A percentile compares a stretch with the other conserved stretches of the same genome.
Conservation (phyloP, 2,888 invertebrate genomes). For the Diarsia rubi region DNA sequence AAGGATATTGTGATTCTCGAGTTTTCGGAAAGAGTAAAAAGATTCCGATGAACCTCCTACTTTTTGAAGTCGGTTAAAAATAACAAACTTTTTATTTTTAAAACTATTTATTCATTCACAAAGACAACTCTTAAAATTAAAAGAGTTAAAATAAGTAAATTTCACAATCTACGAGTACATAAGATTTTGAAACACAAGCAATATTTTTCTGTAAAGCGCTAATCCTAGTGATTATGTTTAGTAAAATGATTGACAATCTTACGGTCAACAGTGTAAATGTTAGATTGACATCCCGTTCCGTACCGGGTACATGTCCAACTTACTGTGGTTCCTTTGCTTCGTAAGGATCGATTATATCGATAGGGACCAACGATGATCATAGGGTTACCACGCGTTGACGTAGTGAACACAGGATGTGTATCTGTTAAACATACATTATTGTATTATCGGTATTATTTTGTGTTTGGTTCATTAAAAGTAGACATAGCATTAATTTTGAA, state of each 20-base stretch:
- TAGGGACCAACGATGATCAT: conserved; percentile 46
- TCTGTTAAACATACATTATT: conserved; percentile 8
- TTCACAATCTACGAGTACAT: too few species aligned
- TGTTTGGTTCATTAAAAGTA: background rate
- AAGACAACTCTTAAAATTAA: background rate
- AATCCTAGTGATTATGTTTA: conserved; percentile 35
- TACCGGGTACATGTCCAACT: conserved; percentile 61
- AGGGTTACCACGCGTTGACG: conserved; percentile 42
- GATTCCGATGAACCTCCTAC: too few species aligned
- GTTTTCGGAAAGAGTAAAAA: background rate
- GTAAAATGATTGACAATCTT: conserved; percentile 30
- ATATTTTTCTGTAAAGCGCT: background rate
- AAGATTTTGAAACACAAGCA: background rate
- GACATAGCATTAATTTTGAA: background rate
- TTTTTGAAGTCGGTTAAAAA: too few species aligned
- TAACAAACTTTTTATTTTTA: background rate
- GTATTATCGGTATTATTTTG: background rate
- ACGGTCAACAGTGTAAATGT: conserved; percentile 44
- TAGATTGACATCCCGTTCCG: conserved; percentile 42
- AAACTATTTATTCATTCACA: background rate
- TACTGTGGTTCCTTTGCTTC: conserved; percentile 59
- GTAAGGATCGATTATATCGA: conserved; percentile 39
- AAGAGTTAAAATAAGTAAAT: background rate
- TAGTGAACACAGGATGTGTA: conserved; percentile 42
- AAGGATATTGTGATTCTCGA: background rate